A percentile compares a stretch with the other conserved stretches of the same genome.
phyloP scores from a whole-genome alignment of 1,140 invertebrate genomes.

The Tribolium madens region DNA sequence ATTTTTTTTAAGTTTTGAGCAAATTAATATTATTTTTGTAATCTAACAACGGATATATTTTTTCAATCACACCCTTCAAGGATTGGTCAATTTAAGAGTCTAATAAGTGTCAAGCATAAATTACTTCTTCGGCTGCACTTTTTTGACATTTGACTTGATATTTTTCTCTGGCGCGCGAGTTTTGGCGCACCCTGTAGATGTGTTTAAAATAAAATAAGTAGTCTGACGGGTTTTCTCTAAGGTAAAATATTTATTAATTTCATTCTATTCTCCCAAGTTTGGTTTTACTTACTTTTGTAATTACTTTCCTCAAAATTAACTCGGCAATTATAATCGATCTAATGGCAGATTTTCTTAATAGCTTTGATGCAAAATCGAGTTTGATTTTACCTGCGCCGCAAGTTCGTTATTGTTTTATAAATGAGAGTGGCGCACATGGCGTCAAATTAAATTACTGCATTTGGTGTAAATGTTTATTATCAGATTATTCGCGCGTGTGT shows the following conservation, averaged over 20 bases:
- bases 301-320: background rate
- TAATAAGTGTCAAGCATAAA: too few relatives aligned
- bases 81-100: too few relatives aligned
- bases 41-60: too few relatives aligned
- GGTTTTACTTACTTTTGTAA: background rate
- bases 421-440: background rate
- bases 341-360: slow-evolving; percentile 15
- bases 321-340: slow-evolving; percentile 5
- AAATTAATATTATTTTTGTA: too few relatives aligned
- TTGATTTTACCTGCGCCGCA: slow-evolving; percentile 1
- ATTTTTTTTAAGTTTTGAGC: too few relatives aligned
- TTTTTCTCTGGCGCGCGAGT: too few relatives aligned
- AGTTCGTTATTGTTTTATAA: slow-evolving; percentile 35
- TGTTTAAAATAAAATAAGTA: too few relatives aligned
- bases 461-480: slow-evolving; percentile 27
- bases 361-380: background rate
- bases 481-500: slow-evolving; percentile 23
- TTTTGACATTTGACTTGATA: too few relatives aligned
- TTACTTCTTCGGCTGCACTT: too few relatives aligned
- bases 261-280: background rate
- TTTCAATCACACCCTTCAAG: too few relatives aligned
- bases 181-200: too few relatives aligned
- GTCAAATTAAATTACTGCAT: background rate
- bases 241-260: slow-evolving; percentile 1
- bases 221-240: background rate